Conservation (phyloP, 2,888 invertebrate species). For the Folsomia manolachei region DNA sequence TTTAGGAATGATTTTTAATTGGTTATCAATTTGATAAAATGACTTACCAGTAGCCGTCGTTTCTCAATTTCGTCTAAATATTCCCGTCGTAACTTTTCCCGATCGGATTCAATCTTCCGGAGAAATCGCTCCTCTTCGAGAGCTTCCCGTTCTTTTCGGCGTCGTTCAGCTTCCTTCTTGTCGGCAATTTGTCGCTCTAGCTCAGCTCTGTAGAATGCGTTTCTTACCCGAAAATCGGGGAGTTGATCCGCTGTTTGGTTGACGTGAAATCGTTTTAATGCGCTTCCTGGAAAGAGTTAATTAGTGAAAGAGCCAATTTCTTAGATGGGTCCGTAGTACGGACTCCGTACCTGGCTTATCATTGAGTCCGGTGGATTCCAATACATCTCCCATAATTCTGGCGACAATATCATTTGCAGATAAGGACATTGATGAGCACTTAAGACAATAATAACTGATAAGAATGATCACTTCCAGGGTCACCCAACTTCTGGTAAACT, state of each 20-base stretch:
- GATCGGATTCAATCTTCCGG: constrained; percentile 45
- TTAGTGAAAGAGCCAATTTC: too few relatives aligned
- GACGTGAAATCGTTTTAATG: constrained; percentile 40
- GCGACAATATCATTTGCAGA: constrained; percentile 40
- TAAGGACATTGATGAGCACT: too few relatives aligned
- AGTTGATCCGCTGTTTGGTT: constrained; percentile 49
- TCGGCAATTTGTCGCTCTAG: constrained; percentile 47
- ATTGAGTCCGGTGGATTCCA: constrained; percentile 15
- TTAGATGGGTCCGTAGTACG: background rate
- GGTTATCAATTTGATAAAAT: background rate
- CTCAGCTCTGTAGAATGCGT: constrained; percentile 41
- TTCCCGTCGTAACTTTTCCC: constrained; percentile 45
- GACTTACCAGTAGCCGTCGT: constrained; percentile 39
- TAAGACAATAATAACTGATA: too few relatives aligned
- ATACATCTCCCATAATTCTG: constrained; percentile 43
- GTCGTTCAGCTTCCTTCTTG: constrained; percentile 42
- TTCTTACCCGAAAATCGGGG: constrained; percentile 41
- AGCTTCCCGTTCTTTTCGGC: constrained; percentile 38
- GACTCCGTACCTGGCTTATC: constrained; percentile 4
- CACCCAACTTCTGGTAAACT: too few relatives aligned
- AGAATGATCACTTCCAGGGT: too few relatives aligned
- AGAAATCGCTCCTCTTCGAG: constrained; percentile 42
- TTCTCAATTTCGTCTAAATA: constrained; percentile 46
- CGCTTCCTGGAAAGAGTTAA: constrained; percentile 18
- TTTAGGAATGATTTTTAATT: too few relatives aligned